Conservation (phyloP, 37 sponge, comb jelly and placozoan species). For the Hexactinellida sp. region DNA sequence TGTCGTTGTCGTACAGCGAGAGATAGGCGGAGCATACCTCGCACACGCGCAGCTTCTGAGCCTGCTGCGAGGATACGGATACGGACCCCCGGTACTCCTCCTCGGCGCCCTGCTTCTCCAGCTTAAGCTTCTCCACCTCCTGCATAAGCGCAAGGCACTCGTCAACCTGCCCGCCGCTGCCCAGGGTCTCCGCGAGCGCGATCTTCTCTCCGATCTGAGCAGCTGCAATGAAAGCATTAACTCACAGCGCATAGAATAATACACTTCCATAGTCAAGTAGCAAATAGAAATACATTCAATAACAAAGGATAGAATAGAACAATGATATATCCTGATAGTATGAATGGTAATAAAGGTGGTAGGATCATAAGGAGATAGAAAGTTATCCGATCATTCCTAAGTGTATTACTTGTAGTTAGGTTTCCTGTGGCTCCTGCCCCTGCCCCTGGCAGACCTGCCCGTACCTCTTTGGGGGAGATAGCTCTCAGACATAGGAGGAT, state of each 20-base stretch:
- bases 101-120: constrained; percentile 65
- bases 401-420: too few relatives aligned
- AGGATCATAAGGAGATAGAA: too few relatives aligned
- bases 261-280: too few relatives aligned
- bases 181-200: constrained; percentile 83
- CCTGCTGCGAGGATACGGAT: constrained; percentile 74
- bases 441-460: background rate
- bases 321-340: too few relatives aligned
- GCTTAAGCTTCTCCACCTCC: constrained; percentile 79
- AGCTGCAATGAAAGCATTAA: constrained; percentile 25
- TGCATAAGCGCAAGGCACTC: constrained; percentile 70
- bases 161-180: constrained; percentile 84
- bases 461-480: too few relatives aligned
- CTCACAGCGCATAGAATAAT: too few relatives aligned
- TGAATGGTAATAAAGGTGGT: too few relatives aligned
- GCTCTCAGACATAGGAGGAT: too few relatives aligned
- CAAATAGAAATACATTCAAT: background rate
- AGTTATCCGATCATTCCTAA: too few relatives aligned
- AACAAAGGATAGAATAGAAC: too few relatives aligned
- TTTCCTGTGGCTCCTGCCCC: too few relatives aligned
- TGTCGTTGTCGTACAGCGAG: constrained; percentile 97
- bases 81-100: constrained; percentile 72
- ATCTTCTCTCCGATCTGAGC: constrained; percentile 91
- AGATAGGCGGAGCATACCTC: constrained; percentile 99
- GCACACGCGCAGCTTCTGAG: constrained; percentile 96